Evolutionary conservation across 2,888 invertebrate species (phyloP).

Genomic region (Caenorhabditis japonica): DNA sequence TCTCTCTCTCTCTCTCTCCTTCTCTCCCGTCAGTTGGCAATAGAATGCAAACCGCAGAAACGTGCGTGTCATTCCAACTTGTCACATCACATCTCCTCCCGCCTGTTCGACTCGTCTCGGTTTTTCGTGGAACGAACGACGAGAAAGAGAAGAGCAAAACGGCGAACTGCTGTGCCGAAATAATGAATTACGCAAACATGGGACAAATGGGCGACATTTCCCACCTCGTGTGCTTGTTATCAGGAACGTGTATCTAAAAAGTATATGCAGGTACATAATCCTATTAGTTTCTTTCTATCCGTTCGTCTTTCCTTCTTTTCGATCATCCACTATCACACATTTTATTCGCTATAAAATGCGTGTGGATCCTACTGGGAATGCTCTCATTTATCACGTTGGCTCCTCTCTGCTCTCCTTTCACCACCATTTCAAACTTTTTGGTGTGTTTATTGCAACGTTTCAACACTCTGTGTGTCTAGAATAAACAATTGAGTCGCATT

Average conservation of each 20-base stretch:
- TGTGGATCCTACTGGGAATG: constrained; percentile 15
- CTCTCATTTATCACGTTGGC: constrained; percentile 2
- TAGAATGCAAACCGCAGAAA: constrained; percentile 27
- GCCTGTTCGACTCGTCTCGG: background rate
- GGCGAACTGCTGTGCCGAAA: constrained; percentile 22
- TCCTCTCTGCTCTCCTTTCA: constrained; percentile 2
- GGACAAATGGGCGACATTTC: constrained; percentile 29
- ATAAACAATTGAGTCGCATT: no score
- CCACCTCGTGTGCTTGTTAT: no score
- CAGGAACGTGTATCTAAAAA: no score
- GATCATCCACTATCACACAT: background rate
- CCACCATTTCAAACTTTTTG: no score
- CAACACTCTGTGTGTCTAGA: no score
- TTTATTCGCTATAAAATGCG: constrained; percentile 10
- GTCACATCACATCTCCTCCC: constrained; percentile 16
- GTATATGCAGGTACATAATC: no score
- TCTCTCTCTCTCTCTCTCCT: background rate
- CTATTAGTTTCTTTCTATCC: background rate
- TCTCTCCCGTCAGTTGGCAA: constrained; percentile 11
- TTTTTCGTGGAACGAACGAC: constrained; percentile 10
- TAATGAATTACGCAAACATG: constrained; percentile 40
- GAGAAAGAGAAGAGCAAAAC: constrained; percentile 21
- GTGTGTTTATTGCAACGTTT: no score
- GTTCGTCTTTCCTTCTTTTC: background rate
- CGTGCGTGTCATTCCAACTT: constrained; percentile 25